A percentile compares a stretch with the other conserved stretches of the same genome.
Evolutionary conservation across 2,888 invertebrate genomes (phyloP).

Genomic region (Eumacrocentrus americanus): DNA sequence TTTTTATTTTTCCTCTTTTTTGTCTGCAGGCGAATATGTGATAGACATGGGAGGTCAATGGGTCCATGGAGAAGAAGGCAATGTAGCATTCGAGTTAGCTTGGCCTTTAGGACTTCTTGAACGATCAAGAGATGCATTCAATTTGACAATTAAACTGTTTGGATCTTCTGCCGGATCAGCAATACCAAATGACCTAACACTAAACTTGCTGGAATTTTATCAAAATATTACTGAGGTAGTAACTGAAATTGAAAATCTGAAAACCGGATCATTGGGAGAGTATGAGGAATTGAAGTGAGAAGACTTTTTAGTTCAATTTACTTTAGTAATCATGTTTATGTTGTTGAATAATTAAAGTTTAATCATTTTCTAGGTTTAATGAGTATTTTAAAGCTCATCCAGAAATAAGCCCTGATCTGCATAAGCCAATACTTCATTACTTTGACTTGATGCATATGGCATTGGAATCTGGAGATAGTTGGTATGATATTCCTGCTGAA

Average conservation of each 20-base stretch:
- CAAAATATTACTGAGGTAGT: not conserved
- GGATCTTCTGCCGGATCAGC: slow-evolving; percentile 26
- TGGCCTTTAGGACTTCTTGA: slow-evolving; percentile 42
- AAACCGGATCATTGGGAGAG: slow-evolving; percentile 27
- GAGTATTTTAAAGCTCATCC: slow-evolving; percentile 33
- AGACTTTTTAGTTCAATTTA: not conserved
- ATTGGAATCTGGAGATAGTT: slow-evolving; percentile 33
- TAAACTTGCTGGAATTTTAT: slow-evolving; percentile 12
- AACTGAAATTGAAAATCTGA: not conserved
- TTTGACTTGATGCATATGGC: slow-evolving; percentile 27
- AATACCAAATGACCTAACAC: slow-evolving; percentile 3
- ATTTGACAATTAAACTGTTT: slow-evolving; percentile 9
- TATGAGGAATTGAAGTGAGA: slow-evolving; percentile 33
- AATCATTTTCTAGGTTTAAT: slow-evolving; percentile 35
- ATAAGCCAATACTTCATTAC: slow-evolving; percentile 31
- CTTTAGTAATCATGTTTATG: not conserved
- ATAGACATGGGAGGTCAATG: slow-evolving; percentile 52
- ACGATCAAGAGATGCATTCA: slow-evolving; percentile 31
- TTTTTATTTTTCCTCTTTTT: not conserved
- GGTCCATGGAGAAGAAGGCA: slow-evolving; percentile 47
- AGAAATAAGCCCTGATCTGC: slow-evolving; percentile 32
- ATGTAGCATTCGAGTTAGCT: slow-evolving; percentile 45
- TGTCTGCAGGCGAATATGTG: slow-evolving; percentile 37
- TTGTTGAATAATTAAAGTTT: too few species aligned
- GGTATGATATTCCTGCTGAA: slow-evolving; percentile 35